A percentile compares a stretch with the other conserved stretches of the same genome.
Evolutionary conservation across 1,140 invertebrate species (phyloP).

Genomic region (Medauroidea extradentata): DNA sequence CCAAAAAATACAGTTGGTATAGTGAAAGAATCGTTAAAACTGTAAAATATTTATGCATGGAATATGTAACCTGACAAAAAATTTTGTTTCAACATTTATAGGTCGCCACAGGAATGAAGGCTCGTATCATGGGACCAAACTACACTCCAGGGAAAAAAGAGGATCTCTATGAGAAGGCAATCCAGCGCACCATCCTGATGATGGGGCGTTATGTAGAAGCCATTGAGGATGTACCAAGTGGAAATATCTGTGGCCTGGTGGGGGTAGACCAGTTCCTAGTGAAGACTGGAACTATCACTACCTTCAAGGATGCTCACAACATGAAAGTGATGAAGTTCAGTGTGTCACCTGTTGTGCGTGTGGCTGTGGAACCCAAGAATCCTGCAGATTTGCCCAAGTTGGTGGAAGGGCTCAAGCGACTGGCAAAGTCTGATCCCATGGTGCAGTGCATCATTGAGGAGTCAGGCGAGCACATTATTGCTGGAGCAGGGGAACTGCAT

Average conservation of each 20-base stretch:
- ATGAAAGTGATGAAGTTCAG: constrained; percentile 99
- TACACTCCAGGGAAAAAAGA: constrained; percentile 97
- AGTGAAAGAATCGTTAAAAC: too few species aligned
- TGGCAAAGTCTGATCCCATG: constrained; percentile 99
- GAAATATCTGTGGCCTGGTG: constrained; percentile 99
- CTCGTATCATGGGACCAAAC: constrained; percentile 98
- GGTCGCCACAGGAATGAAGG: constrained; percentile 54
- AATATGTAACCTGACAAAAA: too few species aligned
- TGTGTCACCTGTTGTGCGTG: constrained; percentile 97
- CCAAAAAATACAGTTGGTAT: too few species aligned
- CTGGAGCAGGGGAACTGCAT: constrained; percentile 98
- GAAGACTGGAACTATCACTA: constrained; percentile 99
- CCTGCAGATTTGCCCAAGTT: constrained; percentile 98
- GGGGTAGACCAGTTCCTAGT: constrained; percentile 99
- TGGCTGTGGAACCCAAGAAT: constrained; percentile 99
- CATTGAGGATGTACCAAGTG: constrained; percentile 98
- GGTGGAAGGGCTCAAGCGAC: constrained; percentile 95
- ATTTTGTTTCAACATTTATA: too few species aligned
- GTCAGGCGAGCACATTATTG: constrained; percentile 99
- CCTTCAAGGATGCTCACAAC: constrained; percentile 99
- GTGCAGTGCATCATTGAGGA: constrained; percentile 99
- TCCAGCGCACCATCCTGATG: constrained; percentile 99
- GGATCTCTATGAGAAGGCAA: constrained; percentile 98
- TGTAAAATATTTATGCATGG: too few species aligned
- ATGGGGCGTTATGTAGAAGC: constrained; percentile 99